phyloP scores from a whole-genome alignment of 2,797 vertebrate species.

The Luscinia luscinia region DNA sequence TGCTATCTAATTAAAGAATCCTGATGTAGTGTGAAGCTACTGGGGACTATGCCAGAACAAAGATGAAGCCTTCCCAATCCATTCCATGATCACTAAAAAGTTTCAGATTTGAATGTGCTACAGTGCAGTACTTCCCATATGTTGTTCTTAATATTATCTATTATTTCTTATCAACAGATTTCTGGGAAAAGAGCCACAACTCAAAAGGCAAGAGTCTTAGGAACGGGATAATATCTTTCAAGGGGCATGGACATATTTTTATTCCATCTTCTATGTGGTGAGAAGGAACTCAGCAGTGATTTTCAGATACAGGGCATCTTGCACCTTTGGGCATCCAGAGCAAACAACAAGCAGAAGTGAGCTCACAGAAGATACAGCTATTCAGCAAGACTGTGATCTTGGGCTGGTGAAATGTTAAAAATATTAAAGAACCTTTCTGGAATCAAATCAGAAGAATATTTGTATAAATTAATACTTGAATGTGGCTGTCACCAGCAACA shows the following conservation, averaged over 20 bases:
- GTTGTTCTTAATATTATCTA: not conserved
- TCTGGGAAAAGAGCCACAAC: not conserved
- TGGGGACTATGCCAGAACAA: not conserved
- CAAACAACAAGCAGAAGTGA: not conserved
- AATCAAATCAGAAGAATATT: not conserved
- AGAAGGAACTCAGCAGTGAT: not conserved
- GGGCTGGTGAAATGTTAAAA: not conserved
- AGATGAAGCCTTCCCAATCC: not conserved
- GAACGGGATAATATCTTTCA: not conserved
- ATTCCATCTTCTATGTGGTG: not conserved
- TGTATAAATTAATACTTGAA: not conserved
- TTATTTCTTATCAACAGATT: not conserved
- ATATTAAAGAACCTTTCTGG: not conserved
- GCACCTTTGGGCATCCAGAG: not conserved
- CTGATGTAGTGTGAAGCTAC: not conserved
- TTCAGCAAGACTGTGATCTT: not conserved
- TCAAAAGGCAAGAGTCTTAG: not conserved
- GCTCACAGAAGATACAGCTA: not conserved
- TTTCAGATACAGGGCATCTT: not conserved
- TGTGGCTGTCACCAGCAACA: not conserved
- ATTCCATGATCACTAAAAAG: not conserved
- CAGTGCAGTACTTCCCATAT: not conserved
- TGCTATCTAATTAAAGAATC: not conserved
- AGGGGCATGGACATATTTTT: not conserved
- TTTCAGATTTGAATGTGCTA: not conserved